Conservation (phyloP, 2,797 vertebrate genomes). For the Dallia pectoralis region DNA sequence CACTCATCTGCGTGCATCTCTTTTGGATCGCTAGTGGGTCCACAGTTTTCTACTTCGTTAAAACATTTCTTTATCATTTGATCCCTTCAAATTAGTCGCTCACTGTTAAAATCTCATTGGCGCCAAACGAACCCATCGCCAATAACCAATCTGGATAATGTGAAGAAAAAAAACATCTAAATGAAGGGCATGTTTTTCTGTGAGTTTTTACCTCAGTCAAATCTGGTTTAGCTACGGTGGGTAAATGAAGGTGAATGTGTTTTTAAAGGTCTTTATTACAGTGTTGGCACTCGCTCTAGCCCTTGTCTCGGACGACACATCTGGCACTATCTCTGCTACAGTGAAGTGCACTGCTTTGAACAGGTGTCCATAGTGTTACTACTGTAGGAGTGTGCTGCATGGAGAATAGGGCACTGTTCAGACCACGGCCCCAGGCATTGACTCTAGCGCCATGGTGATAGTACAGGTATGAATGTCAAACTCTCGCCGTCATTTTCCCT, state of each 20-base stretch:
- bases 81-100: neutral
- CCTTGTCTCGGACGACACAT: neutral
- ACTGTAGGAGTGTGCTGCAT: neutral
- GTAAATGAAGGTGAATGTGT: neutral
- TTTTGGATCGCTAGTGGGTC: neutral
- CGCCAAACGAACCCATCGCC: neutral
- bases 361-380: neutral
- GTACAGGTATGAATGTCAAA: neutral
- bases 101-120: neutral
- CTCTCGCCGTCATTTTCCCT: neutral
- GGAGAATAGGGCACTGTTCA: neutral
- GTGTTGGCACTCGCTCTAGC: neutral
- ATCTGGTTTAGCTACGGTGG: neutral
- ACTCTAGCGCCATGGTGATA: neutral
- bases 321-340: neutral
- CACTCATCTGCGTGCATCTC: neutral
- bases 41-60: neutral
- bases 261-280: neutral
- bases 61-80: neutral
- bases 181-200: neutral
- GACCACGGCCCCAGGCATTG: neutral
- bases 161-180: neutral
- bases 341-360: neutral
- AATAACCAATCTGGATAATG: neutral
- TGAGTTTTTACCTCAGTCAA: neutral